Conservation (phyloP, 2,888 invertebrate species). For the Drosophila paranaensis region DNA sequence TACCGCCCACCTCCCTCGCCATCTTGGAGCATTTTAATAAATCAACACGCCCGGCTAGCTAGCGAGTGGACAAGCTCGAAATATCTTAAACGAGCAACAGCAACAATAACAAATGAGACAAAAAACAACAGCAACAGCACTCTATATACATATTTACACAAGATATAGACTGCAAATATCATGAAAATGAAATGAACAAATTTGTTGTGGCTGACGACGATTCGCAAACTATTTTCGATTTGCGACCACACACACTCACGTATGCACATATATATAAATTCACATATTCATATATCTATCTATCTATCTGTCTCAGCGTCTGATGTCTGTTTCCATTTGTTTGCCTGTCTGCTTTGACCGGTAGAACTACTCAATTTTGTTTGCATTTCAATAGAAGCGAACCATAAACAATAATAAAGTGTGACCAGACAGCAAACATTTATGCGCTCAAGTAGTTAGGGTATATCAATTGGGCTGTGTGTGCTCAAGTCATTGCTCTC, state of each 20-base stretch:
- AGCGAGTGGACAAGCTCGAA: conserved; percentile 40
- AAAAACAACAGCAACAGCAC: neutral
- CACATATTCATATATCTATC: neutral
- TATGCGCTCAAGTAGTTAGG: neutral
- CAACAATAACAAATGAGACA: conserved; percentile 3
- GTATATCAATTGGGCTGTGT: conserved; percentile 20
- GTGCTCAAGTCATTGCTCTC: conserved; percentile 26
- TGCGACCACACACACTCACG: conserved; percentile 3
- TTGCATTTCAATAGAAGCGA: conserved; percentile 24
- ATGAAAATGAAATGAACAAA: conserved; percentile 62
- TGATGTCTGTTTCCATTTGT: conserved; percentile 15
- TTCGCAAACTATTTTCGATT: conserved; percentile 54
- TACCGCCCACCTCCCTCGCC: neutral
- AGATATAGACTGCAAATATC: conserved; percentile 60
- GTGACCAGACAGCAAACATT: conserved; percentile 13
- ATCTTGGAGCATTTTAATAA: conserved; percentile 46
- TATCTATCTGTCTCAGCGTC: conserved; percentile 1
- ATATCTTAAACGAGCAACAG: conserved; percentile 31
- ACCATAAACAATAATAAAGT: conserved; percentile 38
- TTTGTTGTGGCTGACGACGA: conserved; percentile 51
- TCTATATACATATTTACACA: conserved; percentile 53
- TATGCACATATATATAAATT: too few relatives aligned
- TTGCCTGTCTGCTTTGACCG: conserved; percentile 12
- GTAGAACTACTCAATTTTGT: conserved; percentile 19
- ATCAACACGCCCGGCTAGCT: conserved; percentile 37